Base-by-base conservation (phyloP, 2,797 vertebrate species). In the Sarcophilus harrisii region DNA sequence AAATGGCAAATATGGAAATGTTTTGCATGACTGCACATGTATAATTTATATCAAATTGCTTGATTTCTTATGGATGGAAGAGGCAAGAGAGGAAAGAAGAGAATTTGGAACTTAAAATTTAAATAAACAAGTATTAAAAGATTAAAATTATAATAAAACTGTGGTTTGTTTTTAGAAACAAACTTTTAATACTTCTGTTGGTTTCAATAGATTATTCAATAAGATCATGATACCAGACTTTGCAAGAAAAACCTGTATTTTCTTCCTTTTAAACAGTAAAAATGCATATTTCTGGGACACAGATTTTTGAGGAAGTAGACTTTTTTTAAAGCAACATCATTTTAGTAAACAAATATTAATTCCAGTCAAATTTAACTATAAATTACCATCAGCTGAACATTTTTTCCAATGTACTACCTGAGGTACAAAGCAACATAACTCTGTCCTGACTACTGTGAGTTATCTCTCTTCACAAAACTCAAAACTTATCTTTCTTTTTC, bases 121-220 rank as follows among this genome's bases (percentile, higher is more conserved):
- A 57, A 57, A 57, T 13, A 57, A 57, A 57, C 16, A 16, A 57
- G 11, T 57, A 57, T 57, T 57, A 57, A 57, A 27, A 58, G n/a
- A 81, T 91, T 45, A 38, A 94, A 93, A 96, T 94, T 91, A 92
- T 92, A 96, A 59, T n/a, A 93, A 90, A 81, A 89, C 60, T 90
- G 29, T 87, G 27, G 12, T 92, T 59, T 87, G 66, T 95, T 92
- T 21, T 21, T 55, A 55, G 24, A 38, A 73, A 57, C 90, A 91
- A 92, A 38, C 54, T 55, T 95, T 93, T 92, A n/a, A 93, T 10
- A 87, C 18, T 57, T 92, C 2, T 49, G 57, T 66, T 24, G 66
- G 27, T 94, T 89, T 91, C 92, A 73, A 94, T 87, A 30, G 73
- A 92, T 62, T 60, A 92, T 93, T 90, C 92, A 94, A 62, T 87